Percentiles rank a stretch among this genome's conserved stretches.
These are phyloP conservation scores for Fragum whitleyi DNA, from an alignment of 2,888 invertebrate species.

Conservation along the genomic window DNA sequence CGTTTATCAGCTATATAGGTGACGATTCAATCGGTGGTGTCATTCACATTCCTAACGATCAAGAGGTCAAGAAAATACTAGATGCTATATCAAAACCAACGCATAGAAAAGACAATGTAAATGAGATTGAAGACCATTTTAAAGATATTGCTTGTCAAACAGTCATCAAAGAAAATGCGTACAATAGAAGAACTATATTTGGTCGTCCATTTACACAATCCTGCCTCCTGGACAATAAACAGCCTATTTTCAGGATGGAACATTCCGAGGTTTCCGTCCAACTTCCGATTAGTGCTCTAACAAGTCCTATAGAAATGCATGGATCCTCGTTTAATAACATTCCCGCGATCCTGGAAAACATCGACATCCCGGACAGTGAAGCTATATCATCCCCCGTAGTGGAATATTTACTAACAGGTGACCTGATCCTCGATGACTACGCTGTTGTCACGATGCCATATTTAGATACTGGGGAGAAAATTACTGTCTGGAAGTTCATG, in stretches of 20 bases:
- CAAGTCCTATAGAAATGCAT: conserved; percentile 36
- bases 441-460: conserved; percentile 46
- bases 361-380: conserved; percentile 26
- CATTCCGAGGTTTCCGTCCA: conserved; percentile 43
- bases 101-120: not conserved
- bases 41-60: not conserved
- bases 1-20: not conserved
- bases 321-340: conserved; percentile 36
- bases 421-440: conserved; percentile 12
- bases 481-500: conserved; percentile 45
- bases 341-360: conserved; percentile 24
- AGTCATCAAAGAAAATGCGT: conserved; percentile 12
- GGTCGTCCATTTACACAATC: conserved; percentile 34
- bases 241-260: conserved; percentile 34
- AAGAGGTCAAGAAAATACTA: not conserved
- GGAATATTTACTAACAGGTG: conserved; percentile 41
- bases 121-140: conserved; percentile 8
- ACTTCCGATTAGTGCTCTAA: conserved; percentile 28
- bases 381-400: conserved; percentile 41
- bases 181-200: conserved; percentile 39
- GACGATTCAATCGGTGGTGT: not conserved
- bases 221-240: conserved; percentile 9
- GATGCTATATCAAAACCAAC: not conserved
- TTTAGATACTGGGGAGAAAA: conserved; percentile 16
- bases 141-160: conserved; percentile 35